Conservation (phyloP, 2,797 vertebrate species). For the Orestias chungarensis region DNA sequence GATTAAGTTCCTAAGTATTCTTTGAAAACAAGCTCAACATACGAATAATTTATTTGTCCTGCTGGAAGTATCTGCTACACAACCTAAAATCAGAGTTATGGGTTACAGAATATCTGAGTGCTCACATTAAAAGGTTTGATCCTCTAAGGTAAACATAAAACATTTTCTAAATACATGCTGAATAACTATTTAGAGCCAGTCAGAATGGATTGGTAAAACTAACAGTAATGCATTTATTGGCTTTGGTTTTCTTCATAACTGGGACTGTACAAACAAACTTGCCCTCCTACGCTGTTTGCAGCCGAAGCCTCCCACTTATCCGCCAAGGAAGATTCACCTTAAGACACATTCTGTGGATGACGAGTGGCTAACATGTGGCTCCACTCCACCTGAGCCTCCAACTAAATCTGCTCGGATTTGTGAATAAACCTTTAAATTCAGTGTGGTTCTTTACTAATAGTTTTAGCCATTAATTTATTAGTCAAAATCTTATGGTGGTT, state of each 20-base stretch:
- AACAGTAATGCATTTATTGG: too few relatives aligned
- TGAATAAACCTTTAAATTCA: background rate
- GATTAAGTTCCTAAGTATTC: background rate
- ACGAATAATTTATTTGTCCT: background rate
- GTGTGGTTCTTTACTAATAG: background rate
- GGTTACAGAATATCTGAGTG: background rate
- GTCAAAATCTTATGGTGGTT: background rate
- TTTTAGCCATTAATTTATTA: background rate
- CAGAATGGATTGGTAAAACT: too few relatives aligned
- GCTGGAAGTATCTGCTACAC: background rate
- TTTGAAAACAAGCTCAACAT: background rate
- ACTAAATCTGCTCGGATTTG: slow-evolving; percentile 7
- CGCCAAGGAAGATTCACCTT: fast-evolving
- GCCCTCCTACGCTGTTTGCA: background rate
- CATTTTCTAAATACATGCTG: background rate
- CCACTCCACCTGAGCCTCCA: background rate
- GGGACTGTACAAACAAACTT: background rate
- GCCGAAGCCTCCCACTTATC: background rate
- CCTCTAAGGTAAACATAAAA: background rate
- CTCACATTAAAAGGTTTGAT: background rate
- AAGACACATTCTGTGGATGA: background rate
- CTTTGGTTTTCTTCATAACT: background rate
- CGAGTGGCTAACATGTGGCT: background rate
- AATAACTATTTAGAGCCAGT: too few relatives aligned
- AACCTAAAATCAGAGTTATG: background rate